Evolutionary conservation across 1,140 invertebrate genomes (phyloP).

Genomic region (Tyrophagus putrescentiae): DNA sequence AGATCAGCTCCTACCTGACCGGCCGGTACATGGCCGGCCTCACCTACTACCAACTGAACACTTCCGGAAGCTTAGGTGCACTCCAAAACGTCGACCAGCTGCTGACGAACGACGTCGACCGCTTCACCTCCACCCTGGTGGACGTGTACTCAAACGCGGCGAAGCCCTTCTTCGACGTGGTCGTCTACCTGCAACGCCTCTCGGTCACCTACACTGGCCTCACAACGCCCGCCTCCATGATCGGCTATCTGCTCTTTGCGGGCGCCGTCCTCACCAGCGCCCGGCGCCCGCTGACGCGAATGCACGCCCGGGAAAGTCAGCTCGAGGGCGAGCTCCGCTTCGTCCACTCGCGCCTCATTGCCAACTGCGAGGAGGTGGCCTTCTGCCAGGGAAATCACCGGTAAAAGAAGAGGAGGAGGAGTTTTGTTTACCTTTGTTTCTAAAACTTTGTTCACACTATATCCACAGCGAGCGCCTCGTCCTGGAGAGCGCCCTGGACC

Average conservation of each 20-base stretch:
- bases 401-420: constrained; percentile 47
- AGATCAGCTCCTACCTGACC: constrained; percentile 70
- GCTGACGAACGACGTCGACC: constrained; percentile 88
- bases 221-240: constrained; percentile 56
- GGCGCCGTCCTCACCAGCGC: constrained; percentile 48
- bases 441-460: constrained; percentile 10
- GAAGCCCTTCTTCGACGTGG: constrained; percentile 80
- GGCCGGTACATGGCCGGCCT: constrained; percentile 81
- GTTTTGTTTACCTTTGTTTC: constrained; percentile 29
- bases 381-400: constrained; percentile 85
- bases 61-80: constrained; percentile 79
- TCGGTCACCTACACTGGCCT: constrained; percentile 38
- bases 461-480: constrained; percentile 19
- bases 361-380: constrained; percentile 90
- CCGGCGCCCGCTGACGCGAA: constrained; percentile 61
- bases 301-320: constrained; percentile 87
- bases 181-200: constrained; percentile 78
- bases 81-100: constrained; percentile 93
- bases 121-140: constrained; percentile 85
- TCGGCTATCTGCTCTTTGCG: constrained; percentile 66
- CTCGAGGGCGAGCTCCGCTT: constrained; percentile 94
- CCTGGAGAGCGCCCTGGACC: constrained; percentile 15
- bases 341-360: constrained; percentile 86
- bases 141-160: constrained; percentile 94
- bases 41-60: constrained; percentile 93